phyloP scores from a whole-genome alignment of 2,888 invertebrate genomes.

The Philereme transversata region DNA sequence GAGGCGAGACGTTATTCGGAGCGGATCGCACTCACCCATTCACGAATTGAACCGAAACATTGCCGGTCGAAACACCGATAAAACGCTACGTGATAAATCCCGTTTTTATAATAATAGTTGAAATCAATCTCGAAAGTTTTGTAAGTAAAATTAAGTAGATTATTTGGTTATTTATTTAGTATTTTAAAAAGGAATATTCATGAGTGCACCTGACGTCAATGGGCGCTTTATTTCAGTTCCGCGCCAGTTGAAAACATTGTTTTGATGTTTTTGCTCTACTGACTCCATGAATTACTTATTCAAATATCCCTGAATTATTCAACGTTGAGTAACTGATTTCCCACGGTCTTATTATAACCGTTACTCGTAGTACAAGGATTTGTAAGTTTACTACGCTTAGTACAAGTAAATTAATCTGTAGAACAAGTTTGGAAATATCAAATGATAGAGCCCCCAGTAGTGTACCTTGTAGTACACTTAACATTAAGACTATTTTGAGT shows the following conservation, averaged over 20 bases:
- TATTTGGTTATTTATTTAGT: no score
- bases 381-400: constrained; percentile 18
- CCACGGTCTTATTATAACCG: constrained; percentile 44
- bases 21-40: no score
- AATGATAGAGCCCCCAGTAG: constrained; percentile 4
- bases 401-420: constrained; percentile 1
- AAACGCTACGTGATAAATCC: no score
- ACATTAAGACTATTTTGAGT: no score
- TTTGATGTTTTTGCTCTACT: constrained; percentile 72
- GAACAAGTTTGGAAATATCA: constrained; percentile 4
- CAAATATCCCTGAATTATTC: constrained; percentile 44
- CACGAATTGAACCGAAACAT: no score
- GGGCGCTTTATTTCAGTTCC: constrained; percentile 49
- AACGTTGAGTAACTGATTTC: constrained; percentile 44
- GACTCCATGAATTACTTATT: constrained; percentile 65
- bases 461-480: constrained; percentile 3
- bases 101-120: no score
- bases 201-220: constrained; percentile 63
- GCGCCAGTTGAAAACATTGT: constrained; percentile 51
- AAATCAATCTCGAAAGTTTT: no score
- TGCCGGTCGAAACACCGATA: no score
- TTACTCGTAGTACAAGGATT: constrained; percentile 21
- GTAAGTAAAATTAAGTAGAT: no score
- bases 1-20: no score
- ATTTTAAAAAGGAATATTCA: constrained; percentile 62